phyloP scores from a whole-genome alignment of 2,113 vertebrate genomes.

The Macrotis lagotis region DNA sequence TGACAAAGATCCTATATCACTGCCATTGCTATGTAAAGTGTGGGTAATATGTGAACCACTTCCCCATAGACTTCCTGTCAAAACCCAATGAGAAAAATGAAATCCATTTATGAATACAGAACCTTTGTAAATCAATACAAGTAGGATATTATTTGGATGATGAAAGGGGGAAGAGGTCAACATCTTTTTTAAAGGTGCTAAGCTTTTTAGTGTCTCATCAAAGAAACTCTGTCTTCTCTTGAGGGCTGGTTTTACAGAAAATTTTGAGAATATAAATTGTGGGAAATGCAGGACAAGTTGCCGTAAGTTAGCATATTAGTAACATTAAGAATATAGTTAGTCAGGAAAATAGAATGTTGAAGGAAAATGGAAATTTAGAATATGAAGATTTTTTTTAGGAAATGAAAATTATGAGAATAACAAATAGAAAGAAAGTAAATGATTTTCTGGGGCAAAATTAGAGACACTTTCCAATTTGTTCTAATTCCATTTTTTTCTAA shows the following conservation, averaged over 20 bases:
- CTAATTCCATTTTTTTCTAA: not conserved
- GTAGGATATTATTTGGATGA: not conserved
- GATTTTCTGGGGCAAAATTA: not conserved
- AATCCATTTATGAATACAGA: not conserved
- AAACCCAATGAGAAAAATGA: not conserved
- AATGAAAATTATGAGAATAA: constrained; percentile 12
- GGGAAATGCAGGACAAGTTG: constrained; percentile 23
- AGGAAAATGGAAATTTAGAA: constrained; percentile 10
- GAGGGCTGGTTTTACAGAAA: constrained; percentile 40
- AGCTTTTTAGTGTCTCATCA: constrained; percentile 4
- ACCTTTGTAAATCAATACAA: not conserved
- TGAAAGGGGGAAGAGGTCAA: not conserved
- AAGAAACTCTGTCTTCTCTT: not conserved
- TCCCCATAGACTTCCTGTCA: not conserved
- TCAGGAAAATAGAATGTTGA: not conserved
- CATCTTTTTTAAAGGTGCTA: not conserved
- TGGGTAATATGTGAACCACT: not conserved
- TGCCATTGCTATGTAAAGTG: not conserved
- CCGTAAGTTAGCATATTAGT: not conserved
- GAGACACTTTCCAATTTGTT: not conserved
- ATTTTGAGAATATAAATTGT: constrained; percentile 19
- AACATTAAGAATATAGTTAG: constrained; percentile 1
- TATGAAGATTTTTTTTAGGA: not conserved
- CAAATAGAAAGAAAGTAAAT: not conserved
- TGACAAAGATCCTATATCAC: not conserved